Evolutionary conservation across 2,797 vertebrate species (phyloP), one percentile per base, ranked within the genome.

Genomic region (Acipenser transmontanus): DNA sequence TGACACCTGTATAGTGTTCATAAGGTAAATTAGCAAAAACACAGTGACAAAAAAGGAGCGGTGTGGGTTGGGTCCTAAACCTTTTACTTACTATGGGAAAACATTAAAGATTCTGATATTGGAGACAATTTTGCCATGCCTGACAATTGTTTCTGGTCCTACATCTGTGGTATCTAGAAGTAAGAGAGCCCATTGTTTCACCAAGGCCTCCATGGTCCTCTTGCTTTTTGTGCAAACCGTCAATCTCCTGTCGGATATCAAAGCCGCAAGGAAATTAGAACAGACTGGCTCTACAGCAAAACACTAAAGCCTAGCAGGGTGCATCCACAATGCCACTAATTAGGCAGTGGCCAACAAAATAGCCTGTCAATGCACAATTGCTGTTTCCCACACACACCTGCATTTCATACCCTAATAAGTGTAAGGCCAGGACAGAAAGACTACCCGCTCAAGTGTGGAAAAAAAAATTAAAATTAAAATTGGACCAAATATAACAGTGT

Each of bases 271-370:
- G 91, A 95, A 95, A 97, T 94, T 90, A 94, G 93, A 94, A 90
- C 88, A 91, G 93, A 92, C 91, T 86, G 87, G 89, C 91, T 89
- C 86, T 82, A 89, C 90, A 86, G 86, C 86, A 85, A 84, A 85
- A 86, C 90, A 91, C 91, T 92, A 91, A 91, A 93, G 92, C 94
- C 84, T 92, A 87, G 92, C 88, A 70, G 94, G 94, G 93, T 85
- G 93, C 91, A 89, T 87, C 91, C 90, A 91, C 91, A 91, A 91
- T 92, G 90, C 92, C 88, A 91, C 94, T 96, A 96, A 98, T 98
- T 96, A 98, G 92, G 87, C 89, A 88, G 88, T 87, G 89, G 88
- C 92, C 90, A 93, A 93, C 90, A 93, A 91, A 95, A 92, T 95
- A 92, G 91, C 90, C 91, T 91, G 91, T 93, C 93, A 93, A 84